Base-by-base conservation (phyloP, 2,888 invertebrate species). In the Pterostichus niger region DNA sequence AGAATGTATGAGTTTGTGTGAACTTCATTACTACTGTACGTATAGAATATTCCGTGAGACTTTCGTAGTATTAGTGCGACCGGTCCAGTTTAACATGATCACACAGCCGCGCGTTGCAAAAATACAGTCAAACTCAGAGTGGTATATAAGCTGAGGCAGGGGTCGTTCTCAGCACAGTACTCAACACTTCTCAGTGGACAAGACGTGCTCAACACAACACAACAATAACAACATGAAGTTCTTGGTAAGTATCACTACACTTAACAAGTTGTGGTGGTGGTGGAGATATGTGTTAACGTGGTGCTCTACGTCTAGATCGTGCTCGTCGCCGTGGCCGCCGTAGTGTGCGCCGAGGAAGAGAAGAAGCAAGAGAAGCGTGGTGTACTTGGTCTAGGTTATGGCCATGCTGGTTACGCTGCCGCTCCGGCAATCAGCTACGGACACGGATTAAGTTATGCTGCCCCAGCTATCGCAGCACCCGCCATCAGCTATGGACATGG, bases 291-390 rank as follows among this genome's bases (percentile, higher is more conserved):
- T 40, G 40, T 40, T 40, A 40, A 40, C 40, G 40, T 1, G 6
- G 6, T 3, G 6, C 9, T 7, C 40, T 40, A 40, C 40, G 52
- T 56, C 13, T 40, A 79, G 79, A 79, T 79, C 31, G 61, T 79
- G 11, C 44, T 80, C 0, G 17, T 84, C 11, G 81, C 64, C 33
- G 82, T 86, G 35, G 85, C 84, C 56, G 71, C 84, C 49, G 75
- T 80, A 11, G 85, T 83, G 15, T 82, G 59, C 52, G 85, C 84
- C 33, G 85, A 85, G 9, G 40, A 40, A 68, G 85, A 84, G 33
- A 86, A 86, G 85, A 86, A 86, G 79, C 84, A 84, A 35, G 86
- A 86, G 61, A 86, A 86, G 81, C 85, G 86, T 76, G 86, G 86
- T 40, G 54, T 86, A 6, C 73, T 85, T 13, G 86, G 86, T 77